Conservation (phyloP, 1,140 invertebrate genomes). For the Apis florea region DNA sequence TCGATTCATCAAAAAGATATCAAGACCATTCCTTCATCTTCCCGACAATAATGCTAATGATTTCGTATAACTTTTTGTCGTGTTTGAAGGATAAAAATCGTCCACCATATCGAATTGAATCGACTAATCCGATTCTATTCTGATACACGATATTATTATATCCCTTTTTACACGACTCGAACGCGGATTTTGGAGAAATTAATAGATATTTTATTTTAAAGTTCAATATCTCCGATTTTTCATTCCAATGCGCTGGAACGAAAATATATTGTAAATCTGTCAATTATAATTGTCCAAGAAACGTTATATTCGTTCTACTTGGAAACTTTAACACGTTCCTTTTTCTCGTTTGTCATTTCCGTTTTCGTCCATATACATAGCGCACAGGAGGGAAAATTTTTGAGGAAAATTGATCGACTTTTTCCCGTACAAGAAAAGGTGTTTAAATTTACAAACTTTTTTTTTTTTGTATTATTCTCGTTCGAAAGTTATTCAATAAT, state of each 20-base stretch:
- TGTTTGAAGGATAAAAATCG: not conserved
- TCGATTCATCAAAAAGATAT: conserved; percentile 18
- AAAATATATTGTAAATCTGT: conserved; percentile 1
- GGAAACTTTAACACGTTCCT: not conserved
- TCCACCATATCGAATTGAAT: not conserved
- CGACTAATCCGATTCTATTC: not conserved
- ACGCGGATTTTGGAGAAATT: not conserved
- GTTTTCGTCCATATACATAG: not conserved
- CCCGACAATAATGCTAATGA: not conserved
- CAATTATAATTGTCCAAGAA: not conserved
- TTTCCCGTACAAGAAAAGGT: not conserved
- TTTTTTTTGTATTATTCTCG: not conserved
- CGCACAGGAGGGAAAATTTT: not conserved
- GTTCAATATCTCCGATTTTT: not conserved
- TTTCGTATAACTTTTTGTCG: not conserved
- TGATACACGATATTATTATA: not conserved
- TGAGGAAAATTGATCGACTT: not conserved
- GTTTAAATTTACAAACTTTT: not conserved
- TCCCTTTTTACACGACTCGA: not conserved
- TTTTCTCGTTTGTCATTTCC: not conserved
- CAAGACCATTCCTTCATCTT: not conserved
- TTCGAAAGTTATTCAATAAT: not conserved
- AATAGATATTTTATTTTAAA: conserved; percentile 6
- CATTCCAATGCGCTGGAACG: not conserved
- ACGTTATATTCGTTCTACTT: not conserved